Base-by-base conservation (phyloP, 2,888 invertebrate genomes). In the Hoplodrina blanda region DNA sequence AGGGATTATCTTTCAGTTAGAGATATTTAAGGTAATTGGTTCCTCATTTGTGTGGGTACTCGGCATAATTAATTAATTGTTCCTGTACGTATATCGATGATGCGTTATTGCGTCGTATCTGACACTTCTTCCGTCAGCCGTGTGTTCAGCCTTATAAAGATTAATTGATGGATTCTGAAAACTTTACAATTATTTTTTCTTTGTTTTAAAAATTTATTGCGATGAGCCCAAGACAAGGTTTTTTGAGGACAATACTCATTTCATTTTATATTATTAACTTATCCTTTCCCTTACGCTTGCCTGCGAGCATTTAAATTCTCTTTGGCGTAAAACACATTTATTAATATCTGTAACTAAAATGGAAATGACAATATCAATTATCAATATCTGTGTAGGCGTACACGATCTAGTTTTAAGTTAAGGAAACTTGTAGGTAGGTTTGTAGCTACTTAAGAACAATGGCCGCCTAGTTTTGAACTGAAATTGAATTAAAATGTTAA, bases 331-430 rank as follows among this genome's bases (percentile, higher is more conserved):
- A 77, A n/a, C 30, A 41, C 53, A 53, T 71, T 70, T 61, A 62
- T 33, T 25, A 55, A 19, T 53, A 59, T 44, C 41, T 0, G 25
- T 20, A n/a, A 25, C 50, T 66, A 49, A 63, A 81, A 57, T 78
- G 37, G 62, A 61, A 61, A 65, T 13, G 50, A 49, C 70, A 66
- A 49, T 76, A 54, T 55, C 55, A 69, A 78, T 69, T 81, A 76
- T 69, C 77, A 19, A 55, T 81, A 54, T 19, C 53, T 10, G 37
- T 44, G 77, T 80, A 15, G 78, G 81, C 62, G 77, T 49, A 1
- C 54, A 62, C 30, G 46, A 63, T 57, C 59, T 74, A 65, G 52
- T 60, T 11, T 41, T 10, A 41, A 13, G 13, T 55, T 68, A 20
- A 37, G 53, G 53, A 15, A 69, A 69, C 17, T 65, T 19, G 54